Evolutionary conservation across 2,888 invertebrate species (phyloP), one percentile per base, ranked within the genome.

Genomic region (Hedychridium roseum): DNA sequence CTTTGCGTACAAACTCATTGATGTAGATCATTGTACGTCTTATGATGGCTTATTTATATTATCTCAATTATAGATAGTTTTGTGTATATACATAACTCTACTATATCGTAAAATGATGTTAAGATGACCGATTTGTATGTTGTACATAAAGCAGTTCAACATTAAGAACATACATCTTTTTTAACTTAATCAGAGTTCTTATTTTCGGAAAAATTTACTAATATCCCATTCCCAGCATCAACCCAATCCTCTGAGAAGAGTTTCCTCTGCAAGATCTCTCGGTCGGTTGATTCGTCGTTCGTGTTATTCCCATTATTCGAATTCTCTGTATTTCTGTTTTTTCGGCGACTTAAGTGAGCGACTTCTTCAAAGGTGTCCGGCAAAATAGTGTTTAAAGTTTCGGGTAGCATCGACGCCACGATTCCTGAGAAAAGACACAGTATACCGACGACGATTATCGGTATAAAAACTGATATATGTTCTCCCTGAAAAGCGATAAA

Each of bases 221-320:
- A 62, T 45, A 76, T 74, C 20, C 75, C 74, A 46, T 76, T 75
- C 14, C 76, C 75, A 28, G 71, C 74, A 18, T 76, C 75, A 2
- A 75, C 74, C 73, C 73, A 76, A 32, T 74, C 68, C 14, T 75
- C 74, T 2, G 74, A 74, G 43, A 74, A 75, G 2, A 75, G 58
- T 63, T 73, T 75, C n/a, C 71, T 66, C 0, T 72, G 50, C 12
- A 76, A 50, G 45, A 70, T 57, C 43, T 69, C 66, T 16, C 63
- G 61, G 15, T 73, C 58, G 4, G 61, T 50, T 20, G 50, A 37
- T 31, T 61, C 48, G 39, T 58, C 45, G 26, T 47, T 27, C 15
- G 40, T 26, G 46, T 39, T 17, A 20, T 55, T 48, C 49, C 66
- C 50, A 23, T 59, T 59, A 2, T 38, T 50, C 1, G 27, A 14